phyloP scores from a whole-genome alignment of 1,140 invertebrate species.

The Meloidogyne floridensis region DNA sequence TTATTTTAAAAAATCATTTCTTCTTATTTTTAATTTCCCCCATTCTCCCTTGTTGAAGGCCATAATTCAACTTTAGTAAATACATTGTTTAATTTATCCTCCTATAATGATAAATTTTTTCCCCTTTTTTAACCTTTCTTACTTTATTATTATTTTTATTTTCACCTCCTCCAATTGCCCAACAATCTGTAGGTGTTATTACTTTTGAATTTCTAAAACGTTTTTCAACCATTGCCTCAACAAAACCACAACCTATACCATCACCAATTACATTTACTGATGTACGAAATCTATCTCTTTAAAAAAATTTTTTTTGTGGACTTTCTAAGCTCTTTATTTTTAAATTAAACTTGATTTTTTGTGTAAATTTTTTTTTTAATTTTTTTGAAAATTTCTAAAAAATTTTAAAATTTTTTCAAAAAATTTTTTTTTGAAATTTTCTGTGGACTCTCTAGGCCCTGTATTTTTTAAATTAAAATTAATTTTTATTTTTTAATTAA shows the following conservation, averaged over 20 bases:
- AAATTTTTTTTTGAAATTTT: not conserved
- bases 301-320: conserved; percentile 39
- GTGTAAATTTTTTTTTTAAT: no score
- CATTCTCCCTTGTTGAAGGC: not conserved
- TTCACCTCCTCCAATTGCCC: not conserved
- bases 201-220: not conserved
- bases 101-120: not conserved
- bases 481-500: not conserved
- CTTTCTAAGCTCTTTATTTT: no score
- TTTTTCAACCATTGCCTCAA: conserved; percentile 71
- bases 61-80: not conserved
- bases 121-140: not conserved
- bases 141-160: not conserved
- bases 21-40: not conserved
- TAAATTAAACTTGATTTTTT: no score
- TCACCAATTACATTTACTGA: conserved; percentile 95
- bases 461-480: not conserved
- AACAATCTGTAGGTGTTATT: conserved; percentile 8
- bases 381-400: not conserved
- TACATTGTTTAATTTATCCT: not conserved
- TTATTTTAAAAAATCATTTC: no score
- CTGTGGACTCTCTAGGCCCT: no score
- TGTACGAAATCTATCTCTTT: conserved; percentile 89
- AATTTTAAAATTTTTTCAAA: conserved; percentile 67
- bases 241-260: conserved; percentile 86